These are phyloP conservation scores for Phoxinus phoxinus DNA, from an alignment of 2,113 vertebrate genomes.

Conservation along the genomic window DNA sequence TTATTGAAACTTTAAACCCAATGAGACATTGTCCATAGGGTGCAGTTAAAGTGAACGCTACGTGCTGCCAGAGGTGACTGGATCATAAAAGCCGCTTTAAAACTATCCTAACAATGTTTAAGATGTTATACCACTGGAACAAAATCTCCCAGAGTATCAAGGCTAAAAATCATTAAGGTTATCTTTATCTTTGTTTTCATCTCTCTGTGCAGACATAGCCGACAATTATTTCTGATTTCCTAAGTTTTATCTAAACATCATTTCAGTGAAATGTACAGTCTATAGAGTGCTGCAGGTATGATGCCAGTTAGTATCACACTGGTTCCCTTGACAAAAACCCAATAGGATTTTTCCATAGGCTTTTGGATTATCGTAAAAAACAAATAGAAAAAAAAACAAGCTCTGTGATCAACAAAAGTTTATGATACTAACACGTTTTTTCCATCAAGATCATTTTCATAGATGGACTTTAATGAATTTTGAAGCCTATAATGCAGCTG, in stretches of 20 bases:
- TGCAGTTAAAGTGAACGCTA: slow-evolving; percentile 31
- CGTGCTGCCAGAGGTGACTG: background rate
- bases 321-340: no score
- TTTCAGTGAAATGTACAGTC: background rate
- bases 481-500: no score
- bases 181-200: slow-evolving; percentile 23
- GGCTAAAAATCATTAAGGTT: slow-evolving; percentile 24
- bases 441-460: no score
- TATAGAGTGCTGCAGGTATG: no score
- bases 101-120: slow-evolving; percentile 22
- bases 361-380: no score
- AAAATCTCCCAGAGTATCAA: background rate
- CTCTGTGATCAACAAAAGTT: no score
- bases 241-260: background rate
- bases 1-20: slow-evolving; percentile 52
- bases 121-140: slow-evolving; percentile 4
- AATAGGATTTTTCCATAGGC: no score
- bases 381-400: no score
- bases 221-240: background rate
- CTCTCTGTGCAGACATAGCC: background rate
- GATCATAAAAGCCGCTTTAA: slow-evolving; percentile 7
- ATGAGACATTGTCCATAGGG: slow-evolving; percentile 42
- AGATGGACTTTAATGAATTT: no score
- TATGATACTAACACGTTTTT: no score
- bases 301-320: no score